Conservation (phyloP, 1,140 invertebrate genomes). For the Formica exsecta region DNA sequence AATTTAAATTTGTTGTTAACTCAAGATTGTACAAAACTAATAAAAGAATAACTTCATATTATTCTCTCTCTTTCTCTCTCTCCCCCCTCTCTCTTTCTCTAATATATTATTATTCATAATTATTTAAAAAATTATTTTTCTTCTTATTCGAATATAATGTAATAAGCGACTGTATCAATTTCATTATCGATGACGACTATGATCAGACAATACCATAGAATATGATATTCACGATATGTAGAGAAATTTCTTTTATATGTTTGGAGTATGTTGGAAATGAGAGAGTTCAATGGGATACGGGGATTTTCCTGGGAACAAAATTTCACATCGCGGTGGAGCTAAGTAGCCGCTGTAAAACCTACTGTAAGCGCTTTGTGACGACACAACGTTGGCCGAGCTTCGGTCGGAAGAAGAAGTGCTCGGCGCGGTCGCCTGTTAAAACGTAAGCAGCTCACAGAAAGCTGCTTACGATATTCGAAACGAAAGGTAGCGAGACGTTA, state of each 20-base stretch:
- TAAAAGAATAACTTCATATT: not conserved
- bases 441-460: conserved; percentile 73
- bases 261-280: not conserved
- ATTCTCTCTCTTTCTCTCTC: not conserved
- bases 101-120: not conserved
- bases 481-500: conserved; percentile 51
- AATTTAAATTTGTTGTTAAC: not conserved
- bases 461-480: conserved; percentile 75
- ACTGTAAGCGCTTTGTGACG: conserved; percentile 53
- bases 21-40: not conserved
- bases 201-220: not conserved
- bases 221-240: not conserved
- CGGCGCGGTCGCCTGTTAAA: conserved; percentile 69
- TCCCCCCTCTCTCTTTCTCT: not conserved
- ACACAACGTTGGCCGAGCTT: conserved; percentile 47
- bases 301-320: conserved; percentile 41
- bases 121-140: not conserved
- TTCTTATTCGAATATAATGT: not conserved
- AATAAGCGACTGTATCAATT: not conserved
- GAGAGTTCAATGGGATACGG: conserved; percentile 26
- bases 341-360: conserved; percentile 56
- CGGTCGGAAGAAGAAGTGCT: conserved; percentile 70
- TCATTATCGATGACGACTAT: not conserved
- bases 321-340: conserved; percentile 39
- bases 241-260: conserved; percentile 16